A percentile compares a stretch with the other conserved stretches of the same genome.
Evolutionary conservation across 2,113 vertebrate species (phyloP).

Genomic region (Cryptomyrus ogoouensis): DNA sequence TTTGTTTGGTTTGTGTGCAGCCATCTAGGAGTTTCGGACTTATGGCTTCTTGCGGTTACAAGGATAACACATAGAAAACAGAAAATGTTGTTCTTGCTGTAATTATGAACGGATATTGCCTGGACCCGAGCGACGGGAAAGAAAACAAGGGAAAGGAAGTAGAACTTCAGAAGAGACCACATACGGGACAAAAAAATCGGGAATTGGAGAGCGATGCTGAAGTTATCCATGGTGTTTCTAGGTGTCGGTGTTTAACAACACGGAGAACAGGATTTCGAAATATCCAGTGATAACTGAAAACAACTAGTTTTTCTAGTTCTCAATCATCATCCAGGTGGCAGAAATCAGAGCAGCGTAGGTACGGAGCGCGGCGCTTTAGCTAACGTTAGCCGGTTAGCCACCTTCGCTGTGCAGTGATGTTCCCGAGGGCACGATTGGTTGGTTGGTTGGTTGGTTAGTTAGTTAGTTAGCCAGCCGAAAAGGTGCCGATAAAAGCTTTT

Average conservation of each 20-base stretch:
- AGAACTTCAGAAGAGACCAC: constrained; percentile 9
- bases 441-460: not conserved
- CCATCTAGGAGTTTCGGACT: constrained; percentile 29
- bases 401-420: too few relatives aligned
- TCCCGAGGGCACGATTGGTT: not conserved
- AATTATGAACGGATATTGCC: not conserved
- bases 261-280: not conserved
- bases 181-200: not conserved
- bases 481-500: not conserved
- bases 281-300: too few relatives aligned
- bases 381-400: constrained; percentile 47
- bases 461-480: not conserved
- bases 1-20: constrained; percentile 32
- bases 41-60: constrained; percentile 21
- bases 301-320: not conserved
- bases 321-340: not conserved
- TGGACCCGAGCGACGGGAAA: not conserved
- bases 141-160: not conserved
- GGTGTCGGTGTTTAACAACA: not conserved
- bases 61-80: not conserved
- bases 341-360: not conserved
- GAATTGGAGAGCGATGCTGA: not conserved
- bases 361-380: constrained; percentile 1
- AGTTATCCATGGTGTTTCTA: not conserved
- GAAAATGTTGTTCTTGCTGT: not conserved